A percentile compares a stretch with the other conserved stretches of the same genome.
Evolutionary conservation across 2,888 invertebrate genomes (phyloP).

Genomic region (Philhelius pedissequus): DNA sequence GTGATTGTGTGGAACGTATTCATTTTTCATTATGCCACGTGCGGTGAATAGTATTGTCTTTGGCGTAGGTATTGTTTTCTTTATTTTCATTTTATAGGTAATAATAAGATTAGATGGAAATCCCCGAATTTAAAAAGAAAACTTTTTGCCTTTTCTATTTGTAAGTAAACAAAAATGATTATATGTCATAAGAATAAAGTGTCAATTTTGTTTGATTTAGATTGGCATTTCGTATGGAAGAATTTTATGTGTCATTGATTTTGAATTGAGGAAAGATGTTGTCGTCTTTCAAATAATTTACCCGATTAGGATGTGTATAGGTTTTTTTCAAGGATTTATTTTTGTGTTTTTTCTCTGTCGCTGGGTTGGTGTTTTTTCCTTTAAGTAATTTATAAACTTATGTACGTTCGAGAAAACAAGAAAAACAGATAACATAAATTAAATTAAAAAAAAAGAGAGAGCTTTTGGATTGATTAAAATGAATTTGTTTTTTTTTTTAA

Average conservation of each 20-base stretch:
- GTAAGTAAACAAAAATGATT: not conserved
- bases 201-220: slow-evolving; percentile 12
- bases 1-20: not conserved
- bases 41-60: not conserved
- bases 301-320: not conserved
- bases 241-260: slow-evolving; percentile 20
- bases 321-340: not conserved
- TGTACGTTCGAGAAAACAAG: not conserved
- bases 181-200: not conserved
- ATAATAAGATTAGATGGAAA: not conserved
- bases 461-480: not conserved
- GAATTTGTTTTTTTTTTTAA: not conserved
- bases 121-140: not conserved
- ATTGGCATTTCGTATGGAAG: not conserved
- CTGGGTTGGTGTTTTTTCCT: not conserved
- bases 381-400: not conserved
- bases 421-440: not conserved
- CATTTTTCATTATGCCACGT: not conserved
- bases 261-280: not conserved
- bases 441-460: not conserved
- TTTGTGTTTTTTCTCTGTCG: not conserved
- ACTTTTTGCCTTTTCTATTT: not conserved
- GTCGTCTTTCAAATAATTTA: not conserved
- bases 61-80: not conserved
- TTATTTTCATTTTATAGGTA: not conserved